These are phyloP conservation scores for Drosophila mayri DNA, from an alignment of 1,140 invertebrate genomes.

Conservation along the genomic window DNA sequence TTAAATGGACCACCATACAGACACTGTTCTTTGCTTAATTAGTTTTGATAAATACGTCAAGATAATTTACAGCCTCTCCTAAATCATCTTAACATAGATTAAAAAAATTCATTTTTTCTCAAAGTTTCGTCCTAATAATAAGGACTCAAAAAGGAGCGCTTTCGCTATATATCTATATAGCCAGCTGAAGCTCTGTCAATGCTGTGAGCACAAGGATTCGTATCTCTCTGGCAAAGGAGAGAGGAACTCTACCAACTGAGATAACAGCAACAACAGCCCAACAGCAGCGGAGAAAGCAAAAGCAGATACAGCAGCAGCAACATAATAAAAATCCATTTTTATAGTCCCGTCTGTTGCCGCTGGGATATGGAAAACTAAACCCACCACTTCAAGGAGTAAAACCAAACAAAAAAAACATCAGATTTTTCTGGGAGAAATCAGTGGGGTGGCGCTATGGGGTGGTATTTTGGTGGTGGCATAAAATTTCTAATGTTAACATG, in stretches of 20 bases:
- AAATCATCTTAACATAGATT: constrained; percentile 1
- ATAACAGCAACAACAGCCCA: constrained; percentile 50
- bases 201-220: constrained; percentile 14
- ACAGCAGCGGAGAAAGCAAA: constrained; percentile 33
- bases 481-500: constrained; percentile 63
- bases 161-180: neutral
- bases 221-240: constrained; percentile 56
- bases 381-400: constrained; percentile 14
- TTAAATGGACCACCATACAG: neutral
- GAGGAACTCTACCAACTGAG: constrained; percentile 54
- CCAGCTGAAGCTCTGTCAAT: constrained; percentile 35
- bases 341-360: constrained; percentile 61
- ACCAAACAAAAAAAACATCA: constrained; percentile 30
- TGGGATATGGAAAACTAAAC: constrained; percentile 59
- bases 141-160: constrained; percentile 21
- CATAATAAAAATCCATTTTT: constrained; percentile 82
- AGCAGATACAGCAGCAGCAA: constrained; percentile 32
- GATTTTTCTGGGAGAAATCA: constrained; percentile 57
- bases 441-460: constrained; percentile 35
- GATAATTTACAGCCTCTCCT: constrained; percentile 7
- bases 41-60: constrained; percentile 5
- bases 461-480: constrained; percentile 51
- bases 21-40: too few species aligned
- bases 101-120: constrained; percentile 39
- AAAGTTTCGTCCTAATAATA: constrained; percentile 43